Evolutionary conservation across 2,888 invertebrate genomes (phyloP), one percentile per base, ranked within the genome.

Genomic region (Disparrhopalites patrizii): DNA sequence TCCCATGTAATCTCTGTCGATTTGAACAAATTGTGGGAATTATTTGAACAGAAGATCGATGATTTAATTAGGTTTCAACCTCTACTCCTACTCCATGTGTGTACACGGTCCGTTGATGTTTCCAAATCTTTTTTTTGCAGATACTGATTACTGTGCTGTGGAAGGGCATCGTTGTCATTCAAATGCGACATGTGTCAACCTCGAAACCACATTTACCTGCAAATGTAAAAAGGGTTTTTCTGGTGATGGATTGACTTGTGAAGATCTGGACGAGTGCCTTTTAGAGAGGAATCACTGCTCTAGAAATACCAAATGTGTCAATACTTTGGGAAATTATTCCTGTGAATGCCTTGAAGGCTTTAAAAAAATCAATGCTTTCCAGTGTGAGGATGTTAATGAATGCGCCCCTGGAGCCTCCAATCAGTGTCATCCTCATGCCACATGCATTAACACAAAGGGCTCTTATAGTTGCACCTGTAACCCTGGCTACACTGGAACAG

Each of bases 131-230:
- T 27, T 47, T 20, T 15, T 43, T 55, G 8, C 18, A 91, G 91
- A 90, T 76, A 88, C 89, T 80, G 90, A 93, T 83, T 92, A 91
- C 83, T 93, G 92, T 83, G 87, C 87, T 77, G 87, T 86, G 83
- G 73, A 77, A 67, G 91, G 91, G 65, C 89, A 93, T 82, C 86
- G 87, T 78, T 94, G 94, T 81, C 93, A 94, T 80, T 85, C 85
- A 78, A 93, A 94, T 80, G 93, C 93, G 68, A 89, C 90, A 73
- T 95, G 94, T 82, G 86, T 89, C 83, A 94, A 93, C 82, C 86
- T 93, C 78, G 89, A 89, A 81, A 92, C 92, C 76, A 90, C 90
- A 78, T 93, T 90, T 81, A 87, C 89, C 77, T 95, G 93, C 83
- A 89, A 90, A 78, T 95, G 95, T 82, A 87, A 90, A 81, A 85